phyloP scores from a whole-genome alignment of 2,888 invertebrate species.

The Campoplex capitator region DNA sequence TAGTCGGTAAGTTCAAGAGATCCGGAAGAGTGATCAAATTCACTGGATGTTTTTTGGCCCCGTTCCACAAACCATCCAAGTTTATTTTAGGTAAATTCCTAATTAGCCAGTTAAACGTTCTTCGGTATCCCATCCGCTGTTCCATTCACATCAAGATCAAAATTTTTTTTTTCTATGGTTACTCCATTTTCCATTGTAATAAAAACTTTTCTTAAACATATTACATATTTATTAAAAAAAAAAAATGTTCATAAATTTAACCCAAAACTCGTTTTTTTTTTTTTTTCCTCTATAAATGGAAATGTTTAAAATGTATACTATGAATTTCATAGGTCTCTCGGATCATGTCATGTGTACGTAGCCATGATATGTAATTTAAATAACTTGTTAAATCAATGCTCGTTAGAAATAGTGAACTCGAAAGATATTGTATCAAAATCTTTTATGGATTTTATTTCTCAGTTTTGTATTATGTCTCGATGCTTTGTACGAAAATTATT shows the following conservation, averaged over 20 bases:
- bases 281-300: conserved; percentile 15
- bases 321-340: conserved; percentile 67
- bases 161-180: not conserved
- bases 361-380: conserved; percentile 61
- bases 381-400: conserved; percentile 47
- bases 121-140: not conserved
- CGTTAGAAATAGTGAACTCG: conserved; percentile 39
- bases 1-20: conserved; percentile 90
- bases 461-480: conserved; percentile 8
- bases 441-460: not conserved
- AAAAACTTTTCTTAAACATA: not conserved
- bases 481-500: conserved; percentile 24
- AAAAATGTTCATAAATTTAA: not conserved
- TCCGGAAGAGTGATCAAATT: not conserved
- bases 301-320: conserved; percentile 51
- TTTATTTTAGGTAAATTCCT: conserved; percentile 61
- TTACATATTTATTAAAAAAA: not conserved
- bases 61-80: conserved; percentile 48
- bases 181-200: not conserved
- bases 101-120: conserved; percentile 44
- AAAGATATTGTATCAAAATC: conserved; percentile 1
- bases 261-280: not conserved
- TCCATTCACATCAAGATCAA: not conserved
- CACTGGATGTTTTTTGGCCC: conserved; percentile 52
- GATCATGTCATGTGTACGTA: conserved; percentile 70